Evolutionary conservation across 1,140 invertebrate species (phyloP).

Genomic region (Aphaenogaster floridana): DNA sequence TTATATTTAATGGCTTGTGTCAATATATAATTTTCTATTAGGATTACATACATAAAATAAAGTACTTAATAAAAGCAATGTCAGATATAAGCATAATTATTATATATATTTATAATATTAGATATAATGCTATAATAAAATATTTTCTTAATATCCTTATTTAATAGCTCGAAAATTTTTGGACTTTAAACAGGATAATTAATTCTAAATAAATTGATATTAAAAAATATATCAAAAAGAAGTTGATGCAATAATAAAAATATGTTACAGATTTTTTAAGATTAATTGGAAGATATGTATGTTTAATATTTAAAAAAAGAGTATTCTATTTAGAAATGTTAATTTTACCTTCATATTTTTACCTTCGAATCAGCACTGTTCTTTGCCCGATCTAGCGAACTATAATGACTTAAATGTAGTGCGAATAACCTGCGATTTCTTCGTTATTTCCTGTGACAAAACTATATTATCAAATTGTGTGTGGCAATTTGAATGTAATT

Average conservation of each 20-base stretch:
- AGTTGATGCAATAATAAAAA: not conserved
- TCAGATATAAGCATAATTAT: slow-evolving; percentile 15
- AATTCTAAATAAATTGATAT: not conserved
- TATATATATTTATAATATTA: not conserved
- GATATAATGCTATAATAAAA: not conserved
- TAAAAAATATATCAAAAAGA: not conserved
- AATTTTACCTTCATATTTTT: slow-evolving; percentile 84
- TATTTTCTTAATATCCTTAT: slow-evolving; percentile 5
- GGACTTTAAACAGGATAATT: not conserved
- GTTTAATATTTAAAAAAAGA: not conserved
- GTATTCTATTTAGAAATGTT: slow-evolving; percentile 22
- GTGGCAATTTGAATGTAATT: slow-evolving; percentile 66
- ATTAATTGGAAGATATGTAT: not conserved
- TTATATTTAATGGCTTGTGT: not conserved
- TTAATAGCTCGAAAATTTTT: not conserved
- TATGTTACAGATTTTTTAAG: not conserved
- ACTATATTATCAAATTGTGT: slow-evolving; percentile 70
- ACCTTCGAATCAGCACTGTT: slow-evolving; percentile 81
- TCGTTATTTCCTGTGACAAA: slow-evolving; percentile 19
- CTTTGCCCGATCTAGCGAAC: slow-evolving; percentile 36
- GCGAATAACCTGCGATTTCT: slow-evolving; percentile 25
- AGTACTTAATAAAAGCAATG: slow-evolving; percentile 22
- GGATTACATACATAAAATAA: slow-evolving; percentile 13
- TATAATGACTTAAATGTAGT: slow-evolving; percentile 13
- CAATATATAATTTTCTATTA: slow-evolving; percentile 36